A percentile compares a stretch with the other conserved stretches of the same genome.
Conservation (phyloP, 2,888 invertebrate species). For the Papilio gigon region DNA sequence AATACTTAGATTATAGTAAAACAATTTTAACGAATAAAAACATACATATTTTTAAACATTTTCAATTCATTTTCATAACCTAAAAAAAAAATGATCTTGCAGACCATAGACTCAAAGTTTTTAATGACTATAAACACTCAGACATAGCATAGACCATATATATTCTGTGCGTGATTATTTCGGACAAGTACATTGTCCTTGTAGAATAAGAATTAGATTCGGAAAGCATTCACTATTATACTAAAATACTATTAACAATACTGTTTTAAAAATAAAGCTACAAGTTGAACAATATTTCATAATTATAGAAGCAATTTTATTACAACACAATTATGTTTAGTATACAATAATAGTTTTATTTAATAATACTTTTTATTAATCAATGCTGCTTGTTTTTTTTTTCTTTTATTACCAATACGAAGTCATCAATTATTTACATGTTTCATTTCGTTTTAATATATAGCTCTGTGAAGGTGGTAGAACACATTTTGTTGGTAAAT, state of each 20-base stretch:
- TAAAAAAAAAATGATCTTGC: background rate
- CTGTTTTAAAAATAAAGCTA: constrained; percentile 20
- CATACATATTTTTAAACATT: too few species aligned
- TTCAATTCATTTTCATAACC: too few species aligned
- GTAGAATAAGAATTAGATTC: constrained; percentile 44
- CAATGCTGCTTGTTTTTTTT: too few species aligned
- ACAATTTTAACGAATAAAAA: too few species aligned
- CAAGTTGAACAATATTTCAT: background rate
- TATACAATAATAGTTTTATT: constrained; percentile 8
- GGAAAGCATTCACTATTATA: constrained; percentile 23
- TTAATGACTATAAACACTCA: too few species aligned
- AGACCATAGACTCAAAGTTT: constrained; percentile 11
- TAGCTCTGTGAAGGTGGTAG: too few species aligned
- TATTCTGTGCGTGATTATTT: constrained; percentile 62
- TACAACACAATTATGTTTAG: background rate
- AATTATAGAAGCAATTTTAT: background rate
- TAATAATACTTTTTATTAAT: background rate
- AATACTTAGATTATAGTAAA: background rate
- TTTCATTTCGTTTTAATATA: too few species aligned
- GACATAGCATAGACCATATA: constrained; percentile 23
- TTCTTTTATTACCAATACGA: background rate
- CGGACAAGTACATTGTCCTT: constrained; percentile 51
- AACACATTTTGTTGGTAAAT: too few species aligned
- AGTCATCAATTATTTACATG: background rate
- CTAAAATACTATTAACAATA: constrained; percentile 34